A percentile compares a stretch with the other conserved stretches of the same genome.
Evolutionary conservation across 2,797 vertebrate species (phyloP).

Genomic region (Luscinia megarhynchos): DNA sequence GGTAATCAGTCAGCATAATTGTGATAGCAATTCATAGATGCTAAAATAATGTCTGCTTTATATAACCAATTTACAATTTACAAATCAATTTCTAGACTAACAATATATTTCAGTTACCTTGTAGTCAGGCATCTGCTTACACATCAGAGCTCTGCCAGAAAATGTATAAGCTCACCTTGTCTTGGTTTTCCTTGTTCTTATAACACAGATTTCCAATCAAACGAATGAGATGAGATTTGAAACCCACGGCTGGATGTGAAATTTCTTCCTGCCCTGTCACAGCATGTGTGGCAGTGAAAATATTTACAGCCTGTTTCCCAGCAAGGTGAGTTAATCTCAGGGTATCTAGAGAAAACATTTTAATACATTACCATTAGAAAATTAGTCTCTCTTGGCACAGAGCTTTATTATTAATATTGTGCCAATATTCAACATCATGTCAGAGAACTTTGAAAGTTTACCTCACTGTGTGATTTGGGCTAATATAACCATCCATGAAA

Average conservation of each 20-base stretch:
- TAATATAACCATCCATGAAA: neutral
- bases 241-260: constrained; percentile 82
- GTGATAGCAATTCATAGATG: neutral
- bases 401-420: neutral
- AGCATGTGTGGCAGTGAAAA: constrained; percentile 85
- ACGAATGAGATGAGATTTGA: constrained; percentile 95
- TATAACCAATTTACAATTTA: neutral
- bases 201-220: constrained; percentile 95
- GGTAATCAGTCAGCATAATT: neutral
- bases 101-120: neutral
- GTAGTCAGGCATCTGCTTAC: neutral
- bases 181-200: constrained; percentile 86
- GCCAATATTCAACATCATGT: neutral
- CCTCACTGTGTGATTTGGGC: neutral
- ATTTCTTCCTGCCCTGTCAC: constrained; percentile 74
- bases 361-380: neutral
- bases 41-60: neutral
- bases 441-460: neutral
- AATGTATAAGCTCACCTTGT: constrained; percentile 82
- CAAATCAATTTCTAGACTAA: neutral
- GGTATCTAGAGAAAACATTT: constrained; percentile 79
- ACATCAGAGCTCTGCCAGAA: neutral
- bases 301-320: constrained; percentile 84
- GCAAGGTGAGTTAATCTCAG: constrained; percentile 86
- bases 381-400: neutral